These are phyloP conservation scores for Quadroppia sp. DNA, from an alignment of 2,888 invertebrate genomes.

Conservation along the genomic window DNA sequence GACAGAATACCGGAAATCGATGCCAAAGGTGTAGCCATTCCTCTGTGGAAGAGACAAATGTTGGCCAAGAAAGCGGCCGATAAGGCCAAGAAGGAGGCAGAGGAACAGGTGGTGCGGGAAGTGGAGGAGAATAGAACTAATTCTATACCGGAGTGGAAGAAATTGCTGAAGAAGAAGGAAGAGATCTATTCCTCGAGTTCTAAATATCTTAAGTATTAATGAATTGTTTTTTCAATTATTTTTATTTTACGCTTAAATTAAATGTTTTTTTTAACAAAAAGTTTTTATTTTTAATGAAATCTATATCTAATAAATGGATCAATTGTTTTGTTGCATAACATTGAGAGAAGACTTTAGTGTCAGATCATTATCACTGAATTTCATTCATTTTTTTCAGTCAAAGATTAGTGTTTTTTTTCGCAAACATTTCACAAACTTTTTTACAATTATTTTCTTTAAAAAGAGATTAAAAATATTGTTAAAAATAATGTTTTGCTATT, in stretches of 20 bases:
- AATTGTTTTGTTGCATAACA: too few relatives aligned
- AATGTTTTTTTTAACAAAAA: not conserved
- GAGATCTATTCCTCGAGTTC: not conserved
- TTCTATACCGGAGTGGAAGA: constrained; percentile 87
- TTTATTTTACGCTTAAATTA: too few relatives aligned
- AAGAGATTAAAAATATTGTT: not conserved
- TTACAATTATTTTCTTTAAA: not conserved
- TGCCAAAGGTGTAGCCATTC: constrained; percentile 79
- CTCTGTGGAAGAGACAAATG: constrained; percentile 94
- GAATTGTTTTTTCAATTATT: too few relatives aligned
- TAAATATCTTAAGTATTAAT: constrained; percentile 31
- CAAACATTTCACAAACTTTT: too few relatives aligned
- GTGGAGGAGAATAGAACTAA: constrained; percentile 58
- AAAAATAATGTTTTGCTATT: not conserved
- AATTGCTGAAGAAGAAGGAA: constrained; percentile 37
- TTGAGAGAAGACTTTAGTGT: too few relatives aligned
- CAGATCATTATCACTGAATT: too few relatives aligned
- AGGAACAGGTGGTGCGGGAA: constrained; percentile 61
- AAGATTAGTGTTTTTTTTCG: too few relatives aligned
- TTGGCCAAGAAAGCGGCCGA: constrained; percentile 90
- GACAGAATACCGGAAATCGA: constrained; percentile 88
- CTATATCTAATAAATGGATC: too few relatives aligned
- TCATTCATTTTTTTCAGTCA: too few relatives aligned
- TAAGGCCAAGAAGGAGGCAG: constrained; percentile 81
- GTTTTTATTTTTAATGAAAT: too few relatives aligned